Evolutionary conservation across 2,888 invertebrate genomes (phyloP).

Genomic region (Drosophila borborema): DNA sequence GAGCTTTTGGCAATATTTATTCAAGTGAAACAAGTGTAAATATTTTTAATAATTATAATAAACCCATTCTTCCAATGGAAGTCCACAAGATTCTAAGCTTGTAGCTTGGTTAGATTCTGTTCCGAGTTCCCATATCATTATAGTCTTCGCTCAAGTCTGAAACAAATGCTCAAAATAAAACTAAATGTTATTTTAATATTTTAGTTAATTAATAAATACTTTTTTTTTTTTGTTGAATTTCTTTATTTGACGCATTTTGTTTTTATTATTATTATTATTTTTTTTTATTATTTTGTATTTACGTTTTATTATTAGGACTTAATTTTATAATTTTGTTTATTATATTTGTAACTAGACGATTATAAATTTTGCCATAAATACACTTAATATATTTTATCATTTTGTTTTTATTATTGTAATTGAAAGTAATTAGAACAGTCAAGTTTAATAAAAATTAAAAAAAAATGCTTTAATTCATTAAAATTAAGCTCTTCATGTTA

Average conservation of each 20-base stretch:
- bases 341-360: constrained; percentile 68
- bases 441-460: background rate
- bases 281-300: constrained; percentile 9
- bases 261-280: constrained; percentile 5
- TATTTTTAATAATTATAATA: too few relatives aligned
- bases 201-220: constrained; percentile 25
- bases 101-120: too few relatives aligned
- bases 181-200: background rate
- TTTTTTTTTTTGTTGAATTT: constrained; percentile 27
- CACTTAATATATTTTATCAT: constrained; percentile 12
- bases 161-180: background rate
- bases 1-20: too few relatives aligned
- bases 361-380: constrained; percentile 66
- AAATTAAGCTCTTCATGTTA: constrained; percentile 10
- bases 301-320: constrained; percentile 20
- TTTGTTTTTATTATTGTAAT: background rate
- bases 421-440: constrained; percentile 1
- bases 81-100: too few relatives aligned
- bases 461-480: background rate
- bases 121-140: background rate
- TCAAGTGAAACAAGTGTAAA: too few relatives aligned
- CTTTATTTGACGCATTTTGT: constrained; percentile 24
- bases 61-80: too few relatives aligned
- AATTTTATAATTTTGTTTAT: constrained; percentile 8
- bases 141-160: background rate